Percentiles rank a stretch among this genome's conserved stretches.
phyloP scores from a whole-genome alignment of 2,797 vertebrate genomes.

The Fundulus diaphanus region DNA sequence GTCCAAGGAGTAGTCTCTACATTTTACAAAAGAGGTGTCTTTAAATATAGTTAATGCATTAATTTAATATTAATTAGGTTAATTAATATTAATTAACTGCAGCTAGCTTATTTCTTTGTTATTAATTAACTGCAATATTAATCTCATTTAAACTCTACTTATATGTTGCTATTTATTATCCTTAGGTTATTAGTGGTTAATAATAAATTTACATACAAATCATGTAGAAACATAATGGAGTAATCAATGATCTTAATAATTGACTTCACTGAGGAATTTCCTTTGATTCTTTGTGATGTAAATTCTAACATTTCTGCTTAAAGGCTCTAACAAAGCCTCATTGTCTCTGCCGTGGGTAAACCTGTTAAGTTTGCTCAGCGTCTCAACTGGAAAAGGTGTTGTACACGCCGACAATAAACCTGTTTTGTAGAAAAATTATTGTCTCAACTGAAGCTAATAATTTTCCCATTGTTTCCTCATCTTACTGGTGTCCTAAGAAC shows the following conservation, averaged over 20 bases:
- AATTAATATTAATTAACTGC: constrained; percentile 74
- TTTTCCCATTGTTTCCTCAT: constrained; percentile 56
- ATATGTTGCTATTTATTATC: constrained; percentile 55
- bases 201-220: constrained; percentile 34
- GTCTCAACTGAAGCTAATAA: constrained; percentile 43
- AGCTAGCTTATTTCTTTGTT: constrained; percentile 56
- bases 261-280: neutral
- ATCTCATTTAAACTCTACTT: constrained; percentile 69
- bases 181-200: constrained; percentile 41
- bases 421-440: constrained; percentile 47
- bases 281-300: neutral
- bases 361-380: constrained; percentile 47
- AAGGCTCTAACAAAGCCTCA: constrained; percentile 31
- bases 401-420: constrained; percentile 48
- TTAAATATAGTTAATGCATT: constrained; percentile 72
- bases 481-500: constrained; percentile 35
- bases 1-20: constrained; percentile 43
- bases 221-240: constrained; percentile 32
- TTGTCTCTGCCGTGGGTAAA: constrained; percentile 46
- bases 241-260: constrained; percentile 29
- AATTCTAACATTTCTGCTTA: constrained; percentile 16
- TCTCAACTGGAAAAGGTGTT: constrained; percentile 45
- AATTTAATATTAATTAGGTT: constrained; percentile 72
- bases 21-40: constrained; percentile 57
- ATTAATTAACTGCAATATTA: constrained; percentile 68